A percentile compares a stretch with the other conserved stretches of the same genome.
These are phyloP conservation scores for Eudemis profundana DNA, from an alignment of 2,888 invertebrate species.

Conservation along the genomic window DNA sequence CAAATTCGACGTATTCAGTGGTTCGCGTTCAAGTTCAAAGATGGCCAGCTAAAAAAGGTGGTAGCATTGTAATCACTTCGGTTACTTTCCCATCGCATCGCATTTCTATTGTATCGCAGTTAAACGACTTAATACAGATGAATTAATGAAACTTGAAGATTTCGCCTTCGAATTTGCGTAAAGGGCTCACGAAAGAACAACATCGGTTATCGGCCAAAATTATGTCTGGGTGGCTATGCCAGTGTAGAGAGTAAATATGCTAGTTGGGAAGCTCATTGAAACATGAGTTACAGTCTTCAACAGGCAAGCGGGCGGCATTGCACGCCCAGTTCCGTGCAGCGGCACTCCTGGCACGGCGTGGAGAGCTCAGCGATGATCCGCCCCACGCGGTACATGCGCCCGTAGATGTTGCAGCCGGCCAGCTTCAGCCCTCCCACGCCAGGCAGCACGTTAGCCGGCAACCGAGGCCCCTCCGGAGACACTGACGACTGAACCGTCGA, in stretches of 20 bases:
- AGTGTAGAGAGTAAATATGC: neutral
- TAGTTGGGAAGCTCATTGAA: neutral
- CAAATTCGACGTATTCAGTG: too few species aligned
- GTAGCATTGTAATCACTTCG: too few species aligned
- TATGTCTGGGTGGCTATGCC: too few species aligned
- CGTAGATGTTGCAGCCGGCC: constrained; percentile 96
- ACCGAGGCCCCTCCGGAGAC: constrained; percentile 52
- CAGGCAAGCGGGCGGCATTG: constrained; percentile 90
- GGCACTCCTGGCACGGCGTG: constrained; percentile 92
- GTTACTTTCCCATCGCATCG: too few species aligned
- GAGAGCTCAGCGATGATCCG: constrained; percentile 93
- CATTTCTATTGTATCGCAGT: too few species aligned
- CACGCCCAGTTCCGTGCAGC: constrained; percentile 94
- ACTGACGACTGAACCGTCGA: constrained; percentile 50
- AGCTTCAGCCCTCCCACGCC: constrained; percentile 87
- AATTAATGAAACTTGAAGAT: too few species aligned
- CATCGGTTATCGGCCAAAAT: too few species aligned
- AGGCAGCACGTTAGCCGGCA: constrained; percentile 51
- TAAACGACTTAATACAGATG: too few species aligned
- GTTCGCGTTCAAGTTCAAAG: too few species aligned
- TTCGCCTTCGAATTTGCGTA: too few species aligned
- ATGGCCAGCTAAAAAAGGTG: too few species aligned
- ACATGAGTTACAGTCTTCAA: constrained; percentile 49
- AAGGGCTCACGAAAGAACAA: too few species aligned
- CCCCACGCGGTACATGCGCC: constrained; percentile 94